phyloP scores from a whole-genome alignment of 2,888 invertebrate genomes.

The Rugalucina vietnamica region DNA sequence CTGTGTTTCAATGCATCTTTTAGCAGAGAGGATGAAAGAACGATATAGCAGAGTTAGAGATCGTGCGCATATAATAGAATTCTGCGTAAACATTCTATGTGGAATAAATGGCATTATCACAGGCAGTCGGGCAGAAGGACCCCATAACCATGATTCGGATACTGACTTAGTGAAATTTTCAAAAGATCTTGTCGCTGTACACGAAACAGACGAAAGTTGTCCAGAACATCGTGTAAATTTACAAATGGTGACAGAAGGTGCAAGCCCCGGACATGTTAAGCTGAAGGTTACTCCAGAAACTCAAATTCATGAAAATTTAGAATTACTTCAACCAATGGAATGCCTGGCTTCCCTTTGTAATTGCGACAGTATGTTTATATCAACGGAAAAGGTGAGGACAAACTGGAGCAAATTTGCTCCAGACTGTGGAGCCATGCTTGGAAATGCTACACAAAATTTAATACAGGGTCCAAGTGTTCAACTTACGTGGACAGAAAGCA shows the following conservation, averaged over 20 bases:
- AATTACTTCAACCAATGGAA: not conserved
- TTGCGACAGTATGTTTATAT: not conserved
- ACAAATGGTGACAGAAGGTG: not conserved
- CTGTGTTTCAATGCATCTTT: too few species aligned
- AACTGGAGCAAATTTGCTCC: not conserved
- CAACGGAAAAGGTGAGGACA: not conserved
- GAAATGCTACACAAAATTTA: not conserved
- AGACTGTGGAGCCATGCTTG: not conserved
- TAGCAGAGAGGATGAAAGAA: not conserved
- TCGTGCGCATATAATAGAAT: not conserved
- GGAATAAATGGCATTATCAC: not conserved
- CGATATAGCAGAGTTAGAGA: not conserved
- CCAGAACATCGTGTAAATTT: not conserved
- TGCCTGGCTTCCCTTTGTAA: not conserved
- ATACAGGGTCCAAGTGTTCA: not conserved
- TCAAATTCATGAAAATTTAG: not conserved
- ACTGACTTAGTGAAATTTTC: not conserved
- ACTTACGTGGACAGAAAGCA: not conserved
- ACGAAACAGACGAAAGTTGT: not conserved
- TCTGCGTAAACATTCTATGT: not conserved
- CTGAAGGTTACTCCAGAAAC: not conserved
- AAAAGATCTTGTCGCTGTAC: not conserved
- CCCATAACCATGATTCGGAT: not conserved
- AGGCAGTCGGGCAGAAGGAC: not conserved
- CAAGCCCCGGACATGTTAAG: not conserved